Evolutionary conservation across 2,113 vertebrate species (phyloP), one percentile per base, ranked within the genome.

Genomic region (Narcine bancroftii): DNA sequence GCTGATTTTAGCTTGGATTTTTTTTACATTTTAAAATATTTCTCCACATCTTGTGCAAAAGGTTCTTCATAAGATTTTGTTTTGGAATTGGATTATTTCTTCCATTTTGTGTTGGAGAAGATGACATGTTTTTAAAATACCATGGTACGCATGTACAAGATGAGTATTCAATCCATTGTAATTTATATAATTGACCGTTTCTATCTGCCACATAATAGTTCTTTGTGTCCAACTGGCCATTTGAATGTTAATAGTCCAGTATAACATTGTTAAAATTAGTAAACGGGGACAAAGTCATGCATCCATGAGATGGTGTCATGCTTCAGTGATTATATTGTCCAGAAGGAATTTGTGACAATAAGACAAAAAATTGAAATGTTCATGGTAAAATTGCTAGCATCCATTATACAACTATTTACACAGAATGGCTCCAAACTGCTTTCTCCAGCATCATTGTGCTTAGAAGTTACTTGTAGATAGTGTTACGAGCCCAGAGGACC

Each of bases 241-340:
- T 66, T 36, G 24, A 17, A 69, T 6, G 17, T 56, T 56, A 33
- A 83, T 56, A 53, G 33, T 85, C 53, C 50, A 56, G 81, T n/a
- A 36, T 56, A 85, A 60, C 29, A 60, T 85, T 79, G 76, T 79
- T 85, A 56, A 56, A 85, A 85, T 85, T 56, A 85, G 33, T 85
- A 56, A n/a, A 85, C 50, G 60, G 50, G 50, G 81, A n/a, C 56
- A n/a, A 15, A 33, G 45, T 36, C 13, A 85, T 85, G 47, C 79
- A 83, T 47, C 29, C 33, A 33, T 83, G 79, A 83, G 26, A 56
- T 79, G 76, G 76, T 47, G 45, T 83, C 50, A 53, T 53, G 50
- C 50, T 56, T 56, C 79, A 83, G 4, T 83, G 79, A 53, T 4
- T 53, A 83, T 47, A 83, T 85, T 33, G 26, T 26, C 33, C 50